Conservation (phyloP, 1,140 invertebrate genomes). For the Lineus longissimus region DNA sequence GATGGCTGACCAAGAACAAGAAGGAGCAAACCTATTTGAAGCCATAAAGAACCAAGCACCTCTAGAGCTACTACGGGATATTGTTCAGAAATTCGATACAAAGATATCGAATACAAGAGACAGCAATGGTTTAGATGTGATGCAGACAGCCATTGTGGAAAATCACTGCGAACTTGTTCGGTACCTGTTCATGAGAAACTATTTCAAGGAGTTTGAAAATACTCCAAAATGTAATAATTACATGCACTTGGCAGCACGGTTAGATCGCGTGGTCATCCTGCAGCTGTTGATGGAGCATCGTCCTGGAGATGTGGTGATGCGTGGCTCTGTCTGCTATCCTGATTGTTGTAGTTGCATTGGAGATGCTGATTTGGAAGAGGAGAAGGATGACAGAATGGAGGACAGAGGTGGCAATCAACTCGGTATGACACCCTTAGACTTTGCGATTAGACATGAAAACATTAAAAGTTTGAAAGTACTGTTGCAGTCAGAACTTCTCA, state of each 20-base stretch:
- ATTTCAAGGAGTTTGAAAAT: not conserved
- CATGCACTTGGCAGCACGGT: not conserved
- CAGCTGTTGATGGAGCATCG: not conserved
- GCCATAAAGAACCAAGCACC: not conserved
- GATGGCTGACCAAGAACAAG: constrained; percentile 1
- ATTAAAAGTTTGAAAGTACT: constrained; percentile 3
- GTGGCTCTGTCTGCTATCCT: not conserved
- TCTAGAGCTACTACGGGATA: not conserved
- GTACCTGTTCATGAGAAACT: not conserved
- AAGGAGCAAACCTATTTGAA: not conserved
- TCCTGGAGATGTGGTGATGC: not conserved
- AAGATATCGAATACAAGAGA: not conserved
- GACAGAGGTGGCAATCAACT: not conserved
- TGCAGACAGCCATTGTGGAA: constrained; percentile 11
- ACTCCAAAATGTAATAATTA: not conserved
- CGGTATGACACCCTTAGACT: not conserved
- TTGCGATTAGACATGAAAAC: not conserved
- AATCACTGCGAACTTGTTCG: not conserved
- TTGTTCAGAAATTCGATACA: not conserved
- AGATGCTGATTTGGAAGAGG: no score
- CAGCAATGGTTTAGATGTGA: constrained; percentile 6
- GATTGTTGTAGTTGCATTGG: no score
- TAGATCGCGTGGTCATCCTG: not conserved
- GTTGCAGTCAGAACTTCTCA: not conserved
- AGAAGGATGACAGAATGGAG: no score